A percentile compares a stretch with the other conserved stretches of the same genome.
Conservation (phyloP, 1,140 invertebrate species). For the Chironomus tepperi region DNA sequence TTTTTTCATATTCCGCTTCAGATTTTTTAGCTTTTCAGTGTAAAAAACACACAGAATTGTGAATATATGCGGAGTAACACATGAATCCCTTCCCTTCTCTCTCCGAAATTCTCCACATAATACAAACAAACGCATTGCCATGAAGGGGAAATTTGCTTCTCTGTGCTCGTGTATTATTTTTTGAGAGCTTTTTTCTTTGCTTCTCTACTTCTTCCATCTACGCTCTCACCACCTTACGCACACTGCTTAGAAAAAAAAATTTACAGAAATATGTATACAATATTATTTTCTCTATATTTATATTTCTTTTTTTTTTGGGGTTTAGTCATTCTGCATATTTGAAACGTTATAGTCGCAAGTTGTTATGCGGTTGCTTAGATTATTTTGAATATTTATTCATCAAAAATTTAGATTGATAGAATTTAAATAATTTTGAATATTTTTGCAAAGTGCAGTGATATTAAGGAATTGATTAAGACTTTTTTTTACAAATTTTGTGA, state of each 20-base stretch:
- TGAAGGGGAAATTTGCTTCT: conserved; percentile 3
- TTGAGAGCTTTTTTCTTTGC: not conserved
- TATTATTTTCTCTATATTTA: not conserved
- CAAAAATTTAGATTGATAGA: no score
- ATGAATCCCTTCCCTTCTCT: conserved; percentile 8
- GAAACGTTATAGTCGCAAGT: conserved; percentile 4
- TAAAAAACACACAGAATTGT: not conserved
- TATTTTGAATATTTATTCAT: no score
- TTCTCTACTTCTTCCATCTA: not conserved
- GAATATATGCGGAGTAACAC: not conserved
- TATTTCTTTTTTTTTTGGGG: conserved; percentile 19
- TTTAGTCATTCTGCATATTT: conserved; percentile 21
- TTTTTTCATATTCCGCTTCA: conserved; percentile 12
- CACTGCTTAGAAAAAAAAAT: not conserved
- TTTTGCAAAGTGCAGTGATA: not conserved
- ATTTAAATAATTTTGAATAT: not conserved
- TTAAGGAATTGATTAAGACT: no score
- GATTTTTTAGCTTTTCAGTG: conserved; percentile 23
- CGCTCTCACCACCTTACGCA: conserved; percentile 3
- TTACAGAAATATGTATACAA: not conserved
- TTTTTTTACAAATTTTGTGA: no score
- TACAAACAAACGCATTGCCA: not conserved
- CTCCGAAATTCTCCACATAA: not conserved
- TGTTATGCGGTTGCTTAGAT: not conserved
- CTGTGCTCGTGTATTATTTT: not conserved